Percentiles rank a stretch among this genome's conserved stretches.
Evolutionary conservation across 2,888 invertebrate genomes (phyloP).

Genomic region (Serrognathus titanus): DNA sequence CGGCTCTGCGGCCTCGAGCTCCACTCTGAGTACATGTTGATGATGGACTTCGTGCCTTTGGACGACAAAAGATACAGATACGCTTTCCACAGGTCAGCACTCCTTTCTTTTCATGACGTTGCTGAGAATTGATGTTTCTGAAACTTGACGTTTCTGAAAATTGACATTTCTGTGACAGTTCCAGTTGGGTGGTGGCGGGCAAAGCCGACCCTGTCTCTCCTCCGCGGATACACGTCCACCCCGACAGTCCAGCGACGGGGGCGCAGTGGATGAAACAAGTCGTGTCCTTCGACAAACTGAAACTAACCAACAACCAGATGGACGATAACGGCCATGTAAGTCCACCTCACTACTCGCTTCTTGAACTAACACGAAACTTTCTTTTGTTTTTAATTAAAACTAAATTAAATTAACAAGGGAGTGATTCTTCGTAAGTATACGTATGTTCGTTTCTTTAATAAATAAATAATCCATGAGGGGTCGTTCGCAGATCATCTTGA

Average conservation of each 20-base stretch:
- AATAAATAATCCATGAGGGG: neutral
- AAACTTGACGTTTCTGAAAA: neutral
- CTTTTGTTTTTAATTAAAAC: neutral
- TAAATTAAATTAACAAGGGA: neutral
- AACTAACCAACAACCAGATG: slow-evolving; percentile 93
- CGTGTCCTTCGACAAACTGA: slow-evolving; percentile 93
- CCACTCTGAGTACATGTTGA: slow-evolving; percentile 82
- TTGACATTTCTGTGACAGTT: slow-evolving; percentile 50
- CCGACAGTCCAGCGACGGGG: slow-evolving; percentile 92
- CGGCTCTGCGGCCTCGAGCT: slow-evolving; percentile 86
- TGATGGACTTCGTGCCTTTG: slow-evolving; percentile 93
- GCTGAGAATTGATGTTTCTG: neutral
- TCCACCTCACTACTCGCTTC: slow-evolving; percentile 30
- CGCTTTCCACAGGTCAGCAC: slow-evolving; percentile 81
- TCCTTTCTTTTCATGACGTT: too few relatives aligned
- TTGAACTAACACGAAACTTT: neutral
- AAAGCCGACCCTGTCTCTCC: slow-evolving; percentile 93
- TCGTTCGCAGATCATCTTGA: slow-evolving; percentile 77
- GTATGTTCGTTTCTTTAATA: neutral
- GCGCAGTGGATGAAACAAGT: slow-evolving; percentile 97
- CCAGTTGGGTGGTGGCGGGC: slow-evolving; percentile 87
- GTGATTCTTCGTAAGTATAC: too few relatives aligned
- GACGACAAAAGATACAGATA: slow-evolving; percentile 96
- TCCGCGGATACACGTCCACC: slow-evolving; percentile 93
- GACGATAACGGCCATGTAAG: slow-evolving; percentile 97